Base-by-base conservation (phyloP, 92 coral and sea anemone species). In the Epizoanthus rinbou region DNA sequence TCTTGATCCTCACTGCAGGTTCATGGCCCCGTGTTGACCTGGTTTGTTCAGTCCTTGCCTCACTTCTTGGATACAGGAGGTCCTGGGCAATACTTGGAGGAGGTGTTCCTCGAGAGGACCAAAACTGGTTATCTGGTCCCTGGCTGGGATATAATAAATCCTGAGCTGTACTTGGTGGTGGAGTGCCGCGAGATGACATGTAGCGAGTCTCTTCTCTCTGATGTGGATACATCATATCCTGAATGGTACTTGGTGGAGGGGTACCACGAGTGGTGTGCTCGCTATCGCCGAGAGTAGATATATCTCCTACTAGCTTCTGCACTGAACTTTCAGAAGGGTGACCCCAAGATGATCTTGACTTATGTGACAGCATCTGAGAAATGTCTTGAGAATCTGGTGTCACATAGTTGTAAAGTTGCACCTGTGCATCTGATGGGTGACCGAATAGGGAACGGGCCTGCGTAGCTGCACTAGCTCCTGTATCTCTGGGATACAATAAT, bases 11-110 rank as follows among this genome's bases (percentile, higher is more conserved):
- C 41, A 82, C 94, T 14, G 80, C 92, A 18, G 94, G 96, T 74
- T 94, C 98, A 57, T 90, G 93, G 0, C 98, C 98, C 6, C 98
- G 96, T 7, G 94, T 86, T 8, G 98, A 86, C 47, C 69, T 54
- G 54, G 33, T 75, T 69, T 80, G 91, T 50, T 56, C 86, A 37
- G 79, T 85, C 28, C 56, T 37, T 13, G 64, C 59, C 16, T 57
- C 87, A 23, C 39, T 84, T 25, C 70, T 90, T 73, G 95, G 95
- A 76, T 95, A 95, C 87, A 95, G 64, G 3, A 93, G 75, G 41
- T 88, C 87, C 82, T 95, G 97, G 57, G 86, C 86, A 13, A 86
- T 85, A 79, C 97, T 93, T 18, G 87, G 79, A 59, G 98, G 98
- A 39, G 98, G 95, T 9, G 88, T 82, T 21, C 98, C 98, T 28